Conservation (phyloP, 1,140 invertebrate genomes). For the Harpegnathos saltator region DNA sequence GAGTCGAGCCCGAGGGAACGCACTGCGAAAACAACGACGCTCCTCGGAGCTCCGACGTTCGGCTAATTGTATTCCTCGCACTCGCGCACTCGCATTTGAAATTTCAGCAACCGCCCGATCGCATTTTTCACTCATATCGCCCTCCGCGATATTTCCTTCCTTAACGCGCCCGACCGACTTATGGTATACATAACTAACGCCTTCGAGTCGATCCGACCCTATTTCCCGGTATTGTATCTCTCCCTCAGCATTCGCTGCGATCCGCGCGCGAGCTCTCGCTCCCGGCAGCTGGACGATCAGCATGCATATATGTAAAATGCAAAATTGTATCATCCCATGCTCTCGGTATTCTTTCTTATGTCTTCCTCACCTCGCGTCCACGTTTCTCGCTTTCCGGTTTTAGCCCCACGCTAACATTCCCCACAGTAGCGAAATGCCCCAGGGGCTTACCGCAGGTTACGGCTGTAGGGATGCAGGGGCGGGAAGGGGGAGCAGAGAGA, state of each 20-base stretch:
- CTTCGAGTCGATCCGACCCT: constrained; percentile 14
- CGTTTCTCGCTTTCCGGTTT: constrained; percentile 40
- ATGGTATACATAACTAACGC: constrained; percentile 16
- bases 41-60: neutral
- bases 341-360: constrained; percentile 54
- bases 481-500: too few relatives aligned
- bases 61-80: neutral
- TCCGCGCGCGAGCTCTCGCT: neutral
- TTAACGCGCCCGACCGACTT: neutral
- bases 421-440: constrained; percentile 54
- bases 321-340: constrained; percentile 69
- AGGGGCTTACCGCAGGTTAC: constrained; percentile 48
- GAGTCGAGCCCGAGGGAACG: neutral
- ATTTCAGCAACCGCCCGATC: neutral
- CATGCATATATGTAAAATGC: constrained; percentile 76
- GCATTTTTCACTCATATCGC: neutral
- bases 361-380: neutral
- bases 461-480: too few relatives aligned
- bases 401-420: constrained; percentile 28
- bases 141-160: neutral
- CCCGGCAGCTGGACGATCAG: constrained; percentile 46
- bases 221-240: constrained; percentile 30
- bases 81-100: neutral
- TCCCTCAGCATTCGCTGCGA: constrained; percentile 7
- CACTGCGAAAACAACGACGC: neutral